A percentile compares a stretch with the other conserved stretches of the same genome.
These are phyloP conservation scores for Harmothoe impar DNA, from an alignment of 2,888 invertebrate species.

Conservation along the genomic window DNA sequence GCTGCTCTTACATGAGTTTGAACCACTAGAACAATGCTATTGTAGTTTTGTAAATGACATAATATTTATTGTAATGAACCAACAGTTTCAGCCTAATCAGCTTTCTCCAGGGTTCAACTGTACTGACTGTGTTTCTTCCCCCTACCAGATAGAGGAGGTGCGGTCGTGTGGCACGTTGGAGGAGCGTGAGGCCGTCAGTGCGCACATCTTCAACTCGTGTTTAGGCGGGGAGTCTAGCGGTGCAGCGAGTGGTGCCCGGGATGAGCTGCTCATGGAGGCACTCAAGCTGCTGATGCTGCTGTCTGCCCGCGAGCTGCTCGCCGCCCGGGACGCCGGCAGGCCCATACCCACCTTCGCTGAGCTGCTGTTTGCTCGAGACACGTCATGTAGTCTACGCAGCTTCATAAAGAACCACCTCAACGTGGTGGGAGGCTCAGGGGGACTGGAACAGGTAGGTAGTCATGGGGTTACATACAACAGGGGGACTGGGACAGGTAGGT, in stretches of 20 bases:
- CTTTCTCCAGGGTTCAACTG: no score
- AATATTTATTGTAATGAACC: no score
- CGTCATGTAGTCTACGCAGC: slow-evolving; percentile 79
- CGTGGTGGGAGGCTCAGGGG: slow-evolving; percentile 82
- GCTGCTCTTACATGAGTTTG: no score
- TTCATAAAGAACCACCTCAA: slow-evolving; percentile 84
- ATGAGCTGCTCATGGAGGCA: slow-evolving; percentile 83
- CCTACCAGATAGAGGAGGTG: slow-evolving; percentile 21
- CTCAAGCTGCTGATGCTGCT: slow-evolving; percentile 84
- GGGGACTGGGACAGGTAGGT: no score
- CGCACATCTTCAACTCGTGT: slow-evolving; percentile 68
- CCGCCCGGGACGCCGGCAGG: slow-evolving; percentile 72
- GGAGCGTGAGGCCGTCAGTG: slow-evolving; percentile 74
- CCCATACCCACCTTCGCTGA: slow-evolving; percentile 83
- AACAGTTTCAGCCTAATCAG: no score
- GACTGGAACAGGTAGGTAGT: slow-evolving; percentile 83
- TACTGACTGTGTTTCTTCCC: background rate
- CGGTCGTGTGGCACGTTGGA: background rate
- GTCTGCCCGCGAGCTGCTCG: slow-evolving; percentile 80
- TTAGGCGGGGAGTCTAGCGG: background rate
- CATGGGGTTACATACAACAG: no score
- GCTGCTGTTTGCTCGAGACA: slow-evolving; percentile 83
- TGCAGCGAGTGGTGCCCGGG: slow-evolving; percentile 72
- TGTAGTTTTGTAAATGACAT: no score
- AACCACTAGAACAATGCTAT: no score